phyloP scores from a whole-genome alignment of 2,113 vertebrate genomes.

The Engraulis encrasicolus region DNA sequence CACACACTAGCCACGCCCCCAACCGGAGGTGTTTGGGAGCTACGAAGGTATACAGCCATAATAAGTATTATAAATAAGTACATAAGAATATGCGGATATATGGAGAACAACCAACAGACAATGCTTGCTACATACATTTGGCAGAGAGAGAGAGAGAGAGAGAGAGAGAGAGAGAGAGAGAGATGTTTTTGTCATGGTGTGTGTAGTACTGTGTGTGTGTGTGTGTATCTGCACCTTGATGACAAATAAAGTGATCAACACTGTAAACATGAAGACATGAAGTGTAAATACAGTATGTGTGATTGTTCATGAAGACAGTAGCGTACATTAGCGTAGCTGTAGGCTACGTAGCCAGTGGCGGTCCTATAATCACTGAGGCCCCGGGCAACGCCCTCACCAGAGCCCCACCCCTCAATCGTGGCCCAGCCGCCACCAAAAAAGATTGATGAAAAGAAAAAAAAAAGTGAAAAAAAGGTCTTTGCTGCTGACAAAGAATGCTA shows the following conservation, averaged over 20 bases:
- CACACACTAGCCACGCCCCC: background rate
- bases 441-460: too few relatives aligned
- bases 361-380: too few relatives aligned
- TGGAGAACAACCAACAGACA: constrained; percentile 28
- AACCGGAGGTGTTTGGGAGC: background rate
- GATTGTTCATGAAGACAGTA: too few relatives aligned
- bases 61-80: background rate
- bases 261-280: constrained; percentile 9
- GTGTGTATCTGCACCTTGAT: background rate
- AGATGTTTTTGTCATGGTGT: background rate
- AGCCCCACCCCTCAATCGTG: too few relatives aligned
- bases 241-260: background rate
- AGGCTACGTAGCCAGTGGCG: too few relatives aligned
- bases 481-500: too few relatives aligned
- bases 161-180: background rate
- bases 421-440: too few relatives aligned
- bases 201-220: background rate
- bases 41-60: background rate
- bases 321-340: too few relatives aligned
- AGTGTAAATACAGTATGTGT: too few relatives aligned
- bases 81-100: constrained; percentile 30
- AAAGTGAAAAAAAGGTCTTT: too few relatives aligned
- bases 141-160: background rate
- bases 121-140: background rate
- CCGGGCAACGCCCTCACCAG: too few relatives aligned